These are phyloP conservation scores for Lutjanus campechanus DNA, from an alignment of 2,797 vertebrate species.

Conservation along the genomic window DNA sequence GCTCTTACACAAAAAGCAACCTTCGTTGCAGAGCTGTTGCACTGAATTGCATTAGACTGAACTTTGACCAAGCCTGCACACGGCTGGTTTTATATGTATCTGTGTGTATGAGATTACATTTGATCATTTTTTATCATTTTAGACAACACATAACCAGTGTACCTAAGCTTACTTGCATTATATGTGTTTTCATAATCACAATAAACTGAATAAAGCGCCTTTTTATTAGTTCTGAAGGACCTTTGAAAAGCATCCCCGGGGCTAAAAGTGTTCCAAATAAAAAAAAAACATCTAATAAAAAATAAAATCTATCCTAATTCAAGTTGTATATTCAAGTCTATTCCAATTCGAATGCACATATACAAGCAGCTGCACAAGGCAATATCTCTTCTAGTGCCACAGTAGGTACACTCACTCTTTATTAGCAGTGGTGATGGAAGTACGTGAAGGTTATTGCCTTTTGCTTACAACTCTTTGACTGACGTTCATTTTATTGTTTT, in stretches of 20 bases:
- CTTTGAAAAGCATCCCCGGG: constrained; percentile 27
- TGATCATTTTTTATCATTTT: background rate
- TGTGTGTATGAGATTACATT: background rate
- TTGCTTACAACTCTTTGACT: constrained; percentile 73
- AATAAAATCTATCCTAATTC: constrained; percentile 59
- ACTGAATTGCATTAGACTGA: constrained; percentile 34
- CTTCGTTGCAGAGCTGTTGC: constrained; percentile 20
- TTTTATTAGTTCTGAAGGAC: constrained; percentile 47
- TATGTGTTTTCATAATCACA: constrained; percentile 11
- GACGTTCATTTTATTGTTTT: constrained; percentile 75
- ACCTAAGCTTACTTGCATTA: background rate
- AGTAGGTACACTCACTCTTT: constrained; percentile 58
- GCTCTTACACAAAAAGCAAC: background rate
- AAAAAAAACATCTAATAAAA: constrained; percentile 40
- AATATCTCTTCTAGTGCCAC: constrained; percentile 58
- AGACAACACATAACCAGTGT: constrained; percentile 3
- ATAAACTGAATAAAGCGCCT: constrained; percentile 16
- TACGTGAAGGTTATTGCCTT: constrained; percentile 72
- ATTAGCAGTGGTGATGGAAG: constrained; percentile 66
- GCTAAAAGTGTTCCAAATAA: constrained; percentile 25
- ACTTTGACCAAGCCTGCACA: background rate
- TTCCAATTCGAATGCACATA: constrained; percentile 54
- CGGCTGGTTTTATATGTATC: constrained; percentile 21
- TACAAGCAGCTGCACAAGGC: constrained; percentile 35
- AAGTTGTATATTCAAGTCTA: constrained; percentile 55